phyloP scores from a whole-genome alignment of 2,113 vertebrate genomes.

The Lasiurus cinereus region DNA sequence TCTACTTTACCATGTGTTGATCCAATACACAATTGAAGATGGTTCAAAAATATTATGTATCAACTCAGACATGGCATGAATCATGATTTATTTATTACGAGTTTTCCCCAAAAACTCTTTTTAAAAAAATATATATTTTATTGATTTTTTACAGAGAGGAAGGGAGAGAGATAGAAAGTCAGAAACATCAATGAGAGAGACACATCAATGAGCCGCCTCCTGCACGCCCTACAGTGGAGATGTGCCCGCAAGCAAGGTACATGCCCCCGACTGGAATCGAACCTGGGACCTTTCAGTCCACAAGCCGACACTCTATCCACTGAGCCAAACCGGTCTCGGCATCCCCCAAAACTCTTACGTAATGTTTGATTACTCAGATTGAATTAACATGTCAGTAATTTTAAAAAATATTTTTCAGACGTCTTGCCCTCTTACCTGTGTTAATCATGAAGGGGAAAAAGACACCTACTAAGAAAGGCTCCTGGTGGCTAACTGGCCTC shows the following conservation, averaged over 20 bases:
- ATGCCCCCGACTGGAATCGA: too few species aligned
- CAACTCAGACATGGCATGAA: neutral
- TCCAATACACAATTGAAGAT: constrained; percentile 37
- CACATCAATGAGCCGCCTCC: too few species aligned
- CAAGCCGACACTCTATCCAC: too few species aligned
- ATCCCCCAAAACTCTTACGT: neutral
- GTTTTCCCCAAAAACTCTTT: neutral
- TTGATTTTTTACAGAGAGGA: too few species aligned
- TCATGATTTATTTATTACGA: constrained; percentile 42
- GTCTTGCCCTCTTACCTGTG: neutral
- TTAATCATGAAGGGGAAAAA: neutral
- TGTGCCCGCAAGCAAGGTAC: too few species aligned
- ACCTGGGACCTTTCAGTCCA: too few species aligned
- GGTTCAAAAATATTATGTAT: constrained; percentile 34
- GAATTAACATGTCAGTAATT: constrained; percentile 24
- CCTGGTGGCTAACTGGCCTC: neutral
- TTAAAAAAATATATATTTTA: too few species aligned
- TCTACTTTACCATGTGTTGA: neutral
- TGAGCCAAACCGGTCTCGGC: too few species aligned
- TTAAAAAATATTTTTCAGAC: neutral
- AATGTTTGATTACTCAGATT: neutral
- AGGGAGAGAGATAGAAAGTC: too few species aligned
- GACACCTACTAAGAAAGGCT: neutral
- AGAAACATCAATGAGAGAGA: too few species aligned
- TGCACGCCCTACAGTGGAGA: too few species aligned